These are phyloP conservation scores for Eupeodes luniger DNA, from an alignment of 2,888 invertebrate species.

Conservation along the genomic window DNA sequence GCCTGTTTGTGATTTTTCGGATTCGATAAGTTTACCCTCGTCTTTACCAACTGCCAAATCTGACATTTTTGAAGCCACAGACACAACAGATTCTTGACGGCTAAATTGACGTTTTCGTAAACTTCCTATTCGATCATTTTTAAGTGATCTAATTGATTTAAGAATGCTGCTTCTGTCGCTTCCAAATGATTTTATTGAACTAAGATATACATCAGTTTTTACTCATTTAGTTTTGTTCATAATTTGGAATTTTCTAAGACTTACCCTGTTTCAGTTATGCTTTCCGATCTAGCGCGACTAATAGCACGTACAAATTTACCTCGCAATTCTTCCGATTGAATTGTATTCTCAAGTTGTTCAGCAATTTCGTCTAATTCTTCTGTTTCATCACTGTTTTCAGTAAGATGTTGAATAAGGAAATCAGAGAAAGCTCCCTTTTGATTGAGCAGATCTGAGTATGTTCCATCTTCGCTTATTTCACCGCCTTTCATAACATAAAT, in stretches of 20 bases:
- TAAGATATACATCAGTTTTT: constrained; percentile 52
- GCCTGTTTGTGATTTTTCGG: constrained; percentile 96
- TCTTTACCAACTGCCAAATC: constrained; percentile 78
- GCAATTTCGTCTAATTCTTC: constrained; percentile 89
- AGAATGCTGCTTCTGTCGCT: constrained; percentile 71
- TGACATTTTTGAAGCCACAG: constrained; percentile 83
- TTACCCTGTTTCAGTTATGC: constrained; percentile 87
- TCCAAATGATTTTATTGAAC: constrained; percentile 83
- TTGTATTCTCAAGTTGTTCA: constrained; percentile 89
- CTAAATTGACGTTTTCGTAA: constrained; percentile 80
- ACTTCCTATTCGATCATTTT: constrained; percentile 67
- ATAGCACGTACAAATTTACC: constrained; percentile 88
- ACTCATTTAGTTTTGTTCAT: no score
- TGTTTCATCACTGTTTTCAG: constrained; percentile 87
- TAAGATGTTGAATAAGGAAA: constrained; percentile 91
- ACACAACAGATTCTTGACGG: constrained; percentile 84
- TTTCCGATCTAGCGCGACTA: constrained; percentile 89
- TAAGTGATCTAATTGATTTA: not conserved
- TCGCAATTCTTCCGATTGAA: constrained; percentile 88
- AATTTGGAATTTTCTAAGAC: constrained; percentile 77
- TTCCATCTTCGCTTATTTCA: constrained; percentile 93
- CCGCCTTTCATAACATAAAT: constrained; percentile 96
- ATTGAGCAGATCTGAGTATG: constrained; percentile 94
- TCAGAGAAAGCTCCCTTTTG: constrained; percentile 94
- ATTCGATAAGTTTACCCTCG: constrained; percentile 92